phyloP scores from a whole-genome alignment of 1,140 invertebrate genomes.

The Mizuhopecten yessoensis region DNA sequence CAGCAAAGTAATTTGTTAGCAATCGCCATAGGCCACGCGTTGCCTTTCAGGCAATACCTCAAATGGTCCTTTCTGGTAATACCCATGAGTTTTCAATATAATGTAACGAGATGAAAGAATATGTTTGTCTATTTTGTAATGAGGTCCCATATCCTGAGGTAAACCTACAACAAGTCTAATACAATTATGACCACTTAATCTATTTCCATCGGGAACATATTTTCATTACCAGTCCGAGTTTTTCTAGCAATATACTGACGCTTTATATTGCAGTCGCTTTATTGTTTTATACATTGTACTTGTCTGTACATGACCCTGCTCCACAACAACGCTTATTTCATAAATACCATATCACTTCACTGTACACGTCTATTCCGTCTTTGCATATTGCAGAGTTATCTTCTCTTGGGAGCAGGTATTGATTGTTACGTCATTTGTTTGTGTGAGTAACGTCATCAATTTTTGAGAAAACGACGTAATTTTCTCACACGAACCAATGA shows the following conservation, averaged over 20 bases:
- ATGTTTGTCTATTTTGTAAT: conserved; percentile 17
- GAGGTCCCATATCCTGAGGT: background rate
- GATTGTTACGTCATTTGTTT: too few species aligned
- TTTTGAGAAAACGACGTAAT: too few species aligned
- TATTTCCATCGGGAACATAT: background rate
- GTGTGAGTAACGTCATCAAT: too few species aligned
- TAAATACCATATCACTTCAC: too few species aligned
- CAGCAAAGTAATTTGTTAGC: conserved; percentile 20
- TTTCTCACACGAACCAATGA: too few species aligned
- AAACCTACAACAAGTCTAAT: background rate
- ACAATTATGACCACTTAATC: background rate
- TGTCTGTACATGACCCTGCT: too few species aligned
- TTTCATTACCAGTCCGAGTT: background rate
- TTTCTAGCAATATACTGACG: background rate
- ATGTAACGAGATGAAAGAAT: conserved; percentile 35
- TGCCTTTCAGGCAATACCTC: background rate
- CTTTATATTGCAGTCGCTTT: too few species aligned
- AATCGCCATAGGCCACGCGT: background rate
- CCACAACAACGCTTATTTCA: too few species aligned
- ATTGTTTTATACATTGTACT: background rate
- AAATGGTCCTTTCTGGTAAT: background rate
- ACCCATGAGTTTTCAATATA: background rate
- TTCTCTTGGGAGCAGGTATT: too few species aligned
- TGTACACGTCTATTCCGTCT: too few species aligned
- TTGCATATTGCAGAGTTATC: too few species aligned